Evolutionary conservation across 2,113 vertebrate genomes (phyloP).

Genomic region (Cavia aperea): DNA sequence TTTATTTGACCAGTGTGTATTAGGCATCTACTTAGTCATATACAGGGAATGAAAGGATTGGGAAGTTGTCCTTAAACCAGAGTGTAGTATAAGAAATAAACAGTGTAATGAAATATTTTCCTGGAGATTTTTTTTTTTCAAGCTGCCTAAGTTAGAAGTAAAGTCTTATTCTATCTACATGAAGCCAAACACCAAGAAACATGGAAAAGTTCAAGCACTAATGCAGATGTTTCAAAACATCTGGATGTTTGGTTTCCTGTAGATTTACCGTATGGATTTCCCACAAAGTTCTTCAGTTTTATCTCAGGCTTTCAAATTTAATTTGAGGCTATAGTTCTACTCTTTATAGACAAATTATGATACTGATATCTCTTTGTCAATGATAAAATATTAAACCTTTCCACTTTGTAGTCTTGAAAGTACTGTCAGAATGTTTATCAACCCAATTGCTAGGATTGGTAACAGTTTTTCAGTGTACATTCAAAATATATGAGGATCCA

Average conservation of each 20-base stretch:
- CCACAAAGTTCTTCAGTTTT: slow-evolving; percentile 33
- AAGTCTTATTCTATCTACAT: slow-evolving; percentile 18
- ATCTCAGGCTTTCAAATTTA: slow-evolving; percentile 49
- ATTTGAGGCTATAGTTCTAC: slow-evolving; percentile 34
- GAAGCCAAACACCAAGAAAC: slow-evolving; percentile 29
- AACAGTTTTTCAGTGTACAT: not conserved
- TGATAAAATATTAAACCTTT: not conserved
- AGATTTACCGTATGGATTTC: slow-evolving; percentile 42
- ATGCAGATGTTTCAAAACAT: slow-evolving; percentile 55
- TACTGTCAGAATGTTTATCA: not conserved
- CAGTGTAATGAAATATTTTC: slow-evolving; percentile 26
- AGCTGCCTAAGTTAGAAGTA: not conserved
- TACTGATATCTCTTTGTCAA: not conserved
- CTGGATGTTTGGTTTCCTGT: slow-evolving; percentile 56
- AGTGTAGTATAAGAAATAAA: slow-evolving; percentile 18
- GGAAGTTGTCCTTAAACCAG: not conserved
- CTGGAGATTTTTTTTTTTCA: slow-evolving; percentile 14
- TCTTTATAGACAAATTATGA: not conserved
- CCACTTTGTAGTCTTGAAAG: not conserved
- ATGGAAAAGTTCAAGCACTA: slow-evolving; percentile 40
- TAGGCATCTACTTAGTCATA: slow-evolving; percentile 3
- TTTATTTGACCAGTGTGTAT: not conserved
- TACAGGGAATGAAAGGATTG: not conserved
- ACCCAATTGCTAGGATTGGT: not conserved
- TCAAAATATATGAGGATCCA: not conserved